phyloP scores from a whole-genome alignment of 2,888 invertebrate genomes.

The Masnerella sp. region DNA sequence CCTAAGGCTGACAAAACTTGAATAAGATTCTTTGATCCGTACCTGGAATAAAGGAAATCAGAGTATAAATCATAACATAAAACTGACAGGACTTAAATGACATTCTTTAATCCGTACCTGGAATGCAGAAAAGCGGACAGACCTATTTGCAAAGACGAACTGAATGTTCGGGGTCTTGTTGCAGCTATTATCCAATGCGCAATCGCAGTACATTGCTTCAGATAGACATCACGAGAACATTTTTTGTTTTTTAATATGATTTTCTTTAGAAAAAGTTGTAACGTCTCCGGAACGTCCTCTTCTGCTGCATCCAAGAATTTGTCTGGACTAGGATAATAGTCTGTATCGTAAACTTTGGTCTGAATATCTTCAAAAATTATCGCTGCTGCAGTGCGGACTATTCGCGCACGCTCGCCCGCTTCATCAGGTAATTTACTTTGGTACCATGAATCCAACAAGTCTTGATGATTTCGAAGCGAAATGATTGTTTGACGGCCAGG shows the following conservation, averaged over 20 bases:
- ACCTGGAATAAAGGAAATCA: too few relatives aligned
- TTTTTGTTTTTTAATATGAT: slow-evolving; percentile 32
- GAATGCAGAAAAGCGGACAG: slow-evolving; percentile 40
- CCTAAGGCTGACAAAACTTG: too few relatives aligned
- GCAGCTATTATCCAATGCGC: slow-evolving; percentile 61
- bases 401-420: slow-evolving; percentile 63
- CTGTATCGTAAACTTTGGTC: slow-evolving; percentile 1
- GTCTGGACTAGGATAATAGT: not conserved
- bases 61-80: too few relatives aligned
- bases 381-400: slow-evolving; percentile 66
- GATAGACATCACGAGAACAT: slow-evolving; percentile 11
- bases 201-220: slow-evolving; percentile 36
- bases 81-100: slow-evolving; percentile 63
- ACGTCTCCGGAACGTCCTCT: slow-evolving; percentile 60
- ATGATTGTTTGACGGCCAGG: slow-evolving; percentile 7
- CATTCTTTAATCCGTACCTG: slow-evolving; percentile 58
- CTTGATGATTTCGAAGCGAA: slow-evolving; percentile 5
- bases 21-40: too few relatives aligned
- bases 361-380: slow-evolving; percentile 4
- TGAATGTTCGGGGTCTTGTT: slow-evolving; percentile 67
- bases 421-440: slow-evolving; percentile 64
- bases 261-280: slow-evolving; percentile 60
- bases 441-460: slow-evolving; percentile 61
- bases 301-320: slow-evolving; percentile 4
- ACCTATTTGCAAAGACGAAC: slow-evolving; percentile 63